A percentile compares a stretch with the other conserved stretches of the same genome.
These are phyloP conservation scores for Euproctis similis DNA, from an alignment of 2,888 invertebrate species.

Conservation along the genomic window DNA sequence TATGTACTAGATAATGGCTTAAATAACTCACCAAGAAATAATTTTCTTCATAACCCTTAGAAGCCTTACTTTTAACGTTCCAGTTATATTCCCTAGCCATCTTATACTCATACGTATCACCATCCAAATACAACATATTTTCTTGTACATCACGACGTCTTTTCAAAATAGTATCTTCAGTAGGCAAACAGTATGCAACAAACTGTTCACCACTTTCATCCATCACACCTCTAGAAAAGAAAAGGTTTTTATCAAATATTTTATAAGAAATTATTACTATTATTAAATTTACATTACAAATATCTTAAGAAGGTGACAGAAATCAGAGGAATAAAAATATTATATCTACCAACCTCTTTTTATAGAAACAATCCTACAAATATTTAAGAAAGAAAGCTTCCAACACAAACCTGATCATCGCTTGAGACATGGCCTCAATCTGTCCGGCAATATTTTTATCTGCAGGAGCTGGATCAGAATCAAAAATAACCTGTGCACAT, in stretches of 20 bases:
- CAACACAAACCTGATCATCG: conserved; percentile 90
- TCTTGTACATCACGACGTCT: conserved; percentile 87
- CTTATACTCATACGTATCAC: conserved; percentile 95
- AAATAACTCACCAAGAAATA: conserved; percentile 90
- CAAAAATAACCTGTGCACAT: conserved; percentile 98
- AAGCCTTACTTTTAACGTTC: conserved; percentile 98
- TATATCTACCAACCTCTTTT: no score
- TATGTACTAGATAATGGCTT: no score
- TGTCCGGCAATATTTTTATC: conserved; percentile 91
- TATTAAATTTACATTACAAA: no score
- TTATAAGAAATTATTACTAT: no score
- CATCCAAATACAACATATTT: conserved; percentile 87
- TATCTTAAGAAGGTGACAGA: no score
- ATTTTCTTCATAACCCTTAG: conserved; percentile 96
- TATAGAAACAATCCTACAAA: background rate
- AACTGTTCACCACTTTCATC: conserved; percentile 99
- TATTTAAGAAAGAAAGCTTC: background rate
- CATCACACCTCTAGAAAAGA: conserved; percentile 93
- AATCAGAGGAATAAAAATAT: no score
- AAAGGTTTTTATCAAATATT: no score
- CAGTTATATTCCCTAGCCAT: conserved; percentile 99
- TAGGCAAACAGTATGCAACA: conserved; percentile 98
- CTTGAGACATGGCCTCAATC: conserved; percentile 98
- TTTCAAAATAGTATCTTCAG: conserved; percentile 93
- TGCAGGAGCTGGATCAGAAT: conserved; percentile 96